These are phyloP conservation scores for Regulus satrapa DNA, from an alignment of 2,113 vertebrate species.

Conservation along the genomic window DNA sequence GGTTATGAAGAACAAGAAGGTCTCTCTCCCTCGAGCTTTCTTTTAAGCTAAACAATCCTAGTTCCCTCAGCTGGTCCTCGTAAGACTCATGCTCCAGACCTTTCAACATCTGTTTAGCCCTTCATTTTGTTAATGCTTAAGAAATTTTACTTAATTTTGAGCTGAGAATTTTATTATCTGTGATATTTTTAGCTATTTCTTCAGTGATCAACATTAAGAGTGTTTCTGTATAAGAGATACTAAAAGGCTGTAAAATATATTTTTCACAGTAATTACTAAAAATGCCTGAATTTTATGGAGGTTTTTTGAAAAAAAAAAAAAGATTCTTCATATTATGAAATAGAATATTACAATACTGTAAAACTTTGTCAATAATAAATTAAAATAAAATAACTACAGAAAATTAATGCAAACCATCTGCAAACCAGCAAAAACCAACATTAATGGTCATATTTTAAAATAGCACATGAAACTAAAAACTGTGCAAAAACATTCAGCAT, in stretches of 20 bases:
- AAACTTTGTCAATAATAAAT: not conserved
- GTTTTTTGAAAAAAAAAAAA: not conserved
- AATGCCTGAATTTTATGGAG: not conserved
- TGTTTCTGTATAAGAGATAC: not conserved
- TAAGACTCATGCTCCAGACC: not conserved
- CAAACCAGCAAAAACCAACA: fast-evolving
- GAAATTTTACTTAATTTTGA: not conserved
- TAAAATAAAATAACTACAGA: not conserved
- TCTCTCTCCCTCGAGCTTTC: not conserved
- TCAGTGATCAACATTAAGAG: not conserved
- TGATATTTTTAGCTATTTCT: not conserved
- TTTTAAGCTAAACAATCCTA: not conserved
- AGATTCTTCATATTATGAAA: not conserved
- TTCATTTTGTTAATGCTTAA: not conserved
- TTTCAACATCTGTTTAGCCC: not conserved
- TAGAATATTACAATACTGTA: not conserved
- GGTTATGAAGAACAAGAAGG: not conserved
- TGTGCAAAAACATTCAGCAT: not conserved
- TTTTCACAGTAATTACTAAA: not conserved
- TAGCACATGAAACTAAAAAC: not conserved
- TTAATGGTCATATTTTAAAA: not conserved
- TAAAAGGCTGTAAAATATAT: not conserved
- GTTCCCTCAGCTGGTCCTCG: not conserved
- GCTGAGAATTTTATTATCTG: not conserved
- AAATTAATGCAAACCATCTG: not conserved